Evolutionary conservation across 2,113 vertebrate species (phyloP), one percentile per base, ranked within the genome.

Genomic region (Todiramphus chloris): DNA sequence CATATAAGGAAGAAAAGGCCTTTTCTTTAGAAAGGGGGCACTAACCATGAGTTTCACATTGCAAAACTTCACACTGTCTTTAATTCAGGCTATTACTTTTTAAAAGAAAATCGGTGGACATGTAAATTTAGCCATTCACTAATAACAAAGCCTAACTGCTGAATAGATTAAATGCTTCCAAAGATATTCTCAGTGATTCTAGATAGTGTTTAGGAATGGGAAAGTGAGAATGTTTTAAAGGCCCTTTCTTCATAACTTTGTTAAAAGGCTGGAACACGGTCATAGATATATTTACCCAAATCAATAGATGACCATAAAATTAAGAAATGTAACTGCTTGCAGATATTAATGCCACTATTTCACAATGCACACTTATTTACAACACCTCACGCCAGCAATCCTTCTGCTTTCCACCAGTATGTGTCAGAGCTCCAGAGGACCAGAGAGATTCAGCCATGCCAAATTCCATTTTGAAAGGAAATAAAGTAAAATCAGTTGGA

Each of bases 381-480:
- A 88, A 50, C 14, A 24, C 37, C 46, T 18, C 28, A 50, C 84
- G 85, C 23, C 59, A 88, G 41, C 83, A 94, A 23, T 28, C 53
- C 58, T 53, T 68, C 37, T 30, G 33, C 41, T 89, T 83, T 69
- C 68, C 41, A 76, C 24, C 59, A 87, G 19, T 31, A 76, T 44
- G 25, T 48, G 63, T 86, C 78, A 91, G 59, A 91, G 75, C 8
- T 55, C 16, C 82, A 51, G 10, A 82, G 75, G 48, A 79, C 23
- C 43, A 89, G 30, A 84, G 33, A 87, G 30, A 68, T 0, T 0
- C 7, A 67, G 50, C 13, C 63, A 74, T 24, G 55, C 33, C 87
- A 94, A 94, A 93, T 67, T 80, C n/a, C 59, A 70, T 60, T 92
- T 72, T 78, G 64, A 93, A 75, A 74, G 18, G 89, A 86, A 76